phyloP scores from a whole-genome alignment of 2,888 invertebrate genomes.

The Netelia fuscicornis region DNA sequence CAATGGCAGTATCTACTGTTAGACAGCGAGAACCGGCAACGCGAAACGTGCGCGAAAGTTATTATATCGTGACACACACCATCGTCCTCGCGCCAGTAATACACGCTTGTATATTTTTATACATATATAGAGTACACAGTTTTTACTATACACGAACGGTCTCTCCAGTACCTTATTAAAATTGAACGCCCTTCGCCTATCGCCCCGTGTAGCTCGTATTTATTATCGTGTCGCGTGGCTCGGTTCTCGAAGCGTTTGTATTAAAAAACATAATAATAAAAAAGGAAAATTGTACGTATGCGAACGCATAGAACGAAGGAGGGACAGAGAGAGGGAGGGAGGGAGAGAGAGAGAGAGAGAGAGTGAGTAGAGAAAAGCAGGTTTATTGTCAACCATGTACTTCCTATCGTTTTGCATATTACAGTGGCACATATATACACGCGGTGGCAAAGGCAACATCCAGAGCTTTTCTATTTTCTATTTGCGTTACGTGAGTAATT shows the following conservation, averaged over 20 bases:
- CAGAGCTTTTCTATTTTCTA: conserved; percentile 59
- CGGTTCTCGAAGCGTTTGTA: conserved; percentile 53
- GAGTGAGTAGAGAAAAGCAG: conserved; percentile 44
- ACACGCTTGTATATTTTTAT: background rate
- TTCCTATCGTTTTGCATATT: conserved; percentile 65
- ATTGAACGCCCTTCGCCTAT: conserved; percentile 68
- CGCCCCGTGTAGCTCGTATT: conserved; percentile 59
- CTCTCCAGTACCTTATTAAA: conserved; percentile 69
- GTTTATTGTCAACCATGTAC: conserved; percentile 68
- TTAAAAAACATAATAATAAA: conserved; percentile 31
- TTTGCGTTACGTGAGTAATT: conserved; percentile 60
- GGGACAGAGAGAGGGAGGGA: background rate
- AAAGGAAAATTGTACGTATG: conserved; percentile 37
- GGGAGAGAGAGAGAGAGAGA: conserved; percentile 15
- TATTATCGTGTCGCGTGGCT: conserved; percentile 70
- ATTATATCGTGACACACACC: conserved; percentile 70
- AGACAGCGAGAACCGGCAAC: conserved; percentile 66
- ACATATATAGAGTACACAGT: conserved; percentile 7
- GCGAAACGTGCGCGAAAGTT: conserved; percentile 74
- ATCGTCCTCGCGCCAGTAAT: conserved; percentile 40
- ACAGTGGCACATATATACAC: conserved; percentile 53
- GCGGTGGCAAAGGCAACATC: conserved; percentile 34
- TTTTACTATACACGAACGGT: conserved; percentile 49
- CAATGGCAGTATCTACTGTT: conserved; percentile 57
- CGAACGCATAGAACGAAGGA: conserved; percentile 29